A percentile compares a stretch with the other conserved stretches of the same genome.
Conservation (phyloP, 2,113 vertebrate genomes). For the Cololabis saira region DNA sequence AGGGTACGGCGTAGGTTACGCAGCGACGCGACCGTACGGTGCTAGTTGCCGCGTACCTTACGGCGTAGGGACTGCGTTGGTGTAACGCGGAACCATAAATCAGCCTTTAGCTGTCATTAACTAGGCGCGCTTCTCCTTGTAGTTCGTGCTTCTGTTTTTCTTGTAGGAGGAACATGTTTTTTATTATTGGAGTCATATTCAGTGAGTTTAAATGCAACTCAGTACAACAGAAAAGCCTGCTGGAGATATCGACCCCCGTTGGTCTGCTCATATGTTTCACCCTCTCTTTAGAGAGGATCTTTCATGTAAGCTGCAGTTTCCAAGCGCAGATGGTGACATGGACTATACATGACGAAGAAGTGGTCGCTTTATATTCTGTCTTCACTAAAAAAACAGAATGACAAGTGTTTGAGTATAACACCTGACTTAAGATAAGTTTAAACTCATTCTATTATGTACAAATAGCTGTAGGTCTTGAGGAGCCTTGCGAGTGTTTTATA, state of each 20-base stretch:
- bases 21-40: too few species aligned
- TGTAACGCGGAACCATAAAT: too few species aligned
- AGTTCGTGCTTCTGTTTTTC: not conserved
- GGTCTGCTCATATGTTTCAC: not conserved
- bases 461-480: not conserved
- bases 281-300: slow-evolving; percentile 11
- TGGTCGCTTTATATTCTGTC: not conserved
- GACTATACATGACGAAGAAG: not conserved
- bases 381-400: not conserved
- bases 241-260: not conserved
- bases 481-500: not conserved
- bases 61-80: too few species aligned
- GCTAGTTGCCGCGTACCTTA: too few species aligned
- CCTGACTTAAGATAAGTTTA: not conserved
- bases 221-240: not conserved
- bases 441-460: not conserved
- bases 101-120: slow-evolving; percentile 1
- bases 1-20: too few species aligned
- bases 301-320: slow-evolving; percentile 13
- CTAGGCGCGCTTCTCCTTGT: too few species aligned
- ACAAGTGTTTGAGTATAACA: not conserved
- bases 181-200: not conserved
- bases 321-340: slow-evolving; percentile 22
- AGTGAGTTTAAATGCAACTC: not conserved
- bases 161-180: not conserved